phyloP scores from a whole-genome alignment of 2,888 invertebrate species.

The Acleris sparsana region DNA sequence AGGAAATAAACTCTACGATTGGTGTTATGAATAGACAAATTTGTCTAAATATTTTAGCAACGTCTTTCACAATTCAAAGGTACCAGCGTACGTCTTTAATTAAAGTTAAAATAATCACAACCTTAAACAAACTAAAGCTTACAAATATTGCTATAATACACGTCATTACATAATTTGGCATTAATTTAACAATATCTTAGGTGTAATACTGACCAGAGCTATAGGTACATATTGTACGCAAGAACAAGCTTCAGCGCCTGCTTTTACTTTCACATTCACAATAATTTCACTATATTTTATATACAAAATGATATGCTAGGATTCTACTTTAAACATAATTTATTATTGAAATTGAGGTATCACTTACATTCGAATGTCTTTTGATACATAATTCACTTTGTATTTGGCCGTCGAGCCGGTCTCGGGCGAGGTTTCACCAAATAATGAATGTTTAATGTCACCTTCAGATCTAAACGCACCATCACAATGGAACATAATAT shows the following conservation, averaged over 20 bases:
- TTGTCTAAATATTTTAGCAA: conserved; percentile 7
- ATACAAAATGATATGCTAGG: conserved; percentile 62
- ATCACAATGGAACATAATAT: conserved; percentile 17
- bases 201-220: conserved; percentile 16
- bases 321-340: conserved; percentile 51
- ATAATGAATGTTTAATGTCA: conserved; percentile 10
- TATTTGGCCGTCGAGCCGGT: conserved; percentile 67
- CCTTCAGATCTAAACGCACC: conserved; percentile 22
- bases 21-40: conserved; percentile 20
- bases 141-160: conserved; percentile 43
- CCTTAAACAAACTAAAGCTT: conserved; percentile 59
- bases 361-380: conserved; percentile 48
- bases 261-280: neutral
- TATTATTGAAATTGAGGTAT: conserved; percentile 49
- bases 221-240: neutral
- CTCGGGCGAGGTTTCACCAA: conserved; percentile 32
- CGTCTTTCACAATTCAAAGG: conserved; percentile 19
- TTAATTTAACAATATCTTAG: conserved; percentile 38
- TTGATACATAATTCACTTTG: conserved; percentile 35
- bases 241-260: neutral
- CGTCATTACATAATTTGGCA: conserved; percentile 47
- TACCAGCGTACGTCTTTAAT: conserved; percentile 35
- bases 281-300: conserved; percentile 37
- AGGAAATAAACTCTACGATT: conserved; percentile 13
- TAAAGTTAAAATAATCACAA: conserved; percentile 61